These are phyloP conservation scores for Oscheius onirici DNA, from an alignment of 2,888 invertebrate genomes.

Conservation along the genomic window DNA sequence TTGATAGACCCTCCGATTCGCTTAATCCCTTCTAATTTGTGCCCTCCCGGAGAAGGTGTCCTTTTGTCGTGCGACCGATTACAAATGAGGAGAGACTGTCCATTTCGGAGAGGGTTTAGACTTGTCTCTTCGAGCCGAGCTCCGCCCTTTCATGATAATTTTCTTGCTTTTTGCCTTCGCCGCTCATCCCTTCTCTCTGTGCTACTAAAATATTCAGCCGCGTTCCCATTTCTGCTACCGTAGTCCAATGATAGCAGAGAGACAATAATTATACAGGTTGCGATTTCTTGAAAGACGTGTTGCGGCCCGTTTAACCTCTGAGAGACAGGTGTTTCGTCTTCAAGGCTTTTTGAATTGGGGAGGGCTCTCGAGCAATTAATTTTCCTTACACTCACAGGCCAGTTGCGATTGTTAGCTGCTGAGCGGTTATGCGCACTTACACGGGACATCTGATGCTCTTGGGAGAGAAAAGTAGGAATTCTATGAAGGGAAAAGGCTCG, in stretches of 20 bases:
- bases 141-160: constrained; percentile 27
- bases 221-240: not conserved
- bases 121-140: not conserved
- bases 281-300: not conserved
- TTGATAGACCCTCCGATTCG: constrained; percentile 1
- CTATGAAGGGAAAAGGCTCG: too few species aligned
- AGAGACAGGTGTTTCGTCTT: not conserved
- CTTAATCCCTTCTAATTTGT: constrained; percentile 33
- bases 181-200: constrained; percentile 2
- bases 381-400: constrained; percentile 24
- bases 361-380: constrained; percentile 16
- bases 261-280: not conserved
- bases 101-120: not conserved
- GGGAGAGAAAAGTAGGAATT: too few species aligned
- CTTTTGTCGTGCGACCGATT: constrained; percentile 30
- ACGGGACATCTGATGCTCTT: too few species aligned
- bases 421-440: too few species aligned
- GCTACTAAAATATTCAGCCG: constrained; percentile 14
- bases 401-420: constrained; percentile 19
- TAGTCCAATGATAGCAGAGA: not conserved
- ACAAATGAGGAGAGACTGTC: constrained; percentile 26
- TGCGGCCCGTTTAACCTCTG: constrained; percentile 8
- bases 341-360: constrained; percentile 1
- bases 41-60: constrained; percentile 28
- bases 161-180: constrained; percentile 21